Percentiles rank a stretch among this genome's conserved stretches.
Evolutionary conservation across 2,797 vertebrate species (phyloP).

Genomic region (Antennarius maculatus): DNA sequence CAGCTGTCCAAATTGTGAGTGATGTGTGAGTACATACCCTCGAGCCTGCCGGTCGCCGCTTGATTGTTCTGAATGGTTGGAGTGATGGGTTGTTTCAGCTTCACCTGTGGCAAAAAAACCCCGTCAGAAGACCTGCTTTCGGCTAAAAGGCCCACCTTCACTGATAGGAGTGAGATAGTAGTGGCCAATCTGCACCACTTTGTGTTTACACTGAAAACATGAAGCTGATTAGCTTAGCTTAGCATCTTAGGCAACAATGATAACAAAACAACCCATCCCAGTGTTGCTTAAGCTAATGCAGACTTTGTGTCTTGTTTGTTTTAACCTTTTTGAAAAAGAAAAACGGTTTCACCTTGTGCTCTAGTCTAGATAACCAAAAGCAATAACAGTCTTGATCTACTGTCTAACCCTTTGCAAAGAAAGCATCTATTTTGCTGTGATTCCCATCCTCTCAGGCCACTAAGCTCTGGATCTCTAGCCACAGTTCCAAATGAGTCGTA

Average conservation of each 20-base stretch:
- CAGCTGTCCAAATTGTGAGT: too few relatives aligned
- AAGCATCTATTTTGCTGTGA: not conserved
- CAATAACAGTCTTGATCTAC: too few relatives aligned
- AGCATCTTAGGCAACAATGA: not conserved
- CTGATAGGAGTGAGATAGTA: not conserved
- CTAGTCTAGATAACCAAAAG: not conserved
- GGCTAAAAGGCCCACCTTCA: not conserved
- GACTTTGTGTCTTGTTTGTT: not conserved
- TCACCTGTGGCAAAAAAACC: constrained; percentile 66
- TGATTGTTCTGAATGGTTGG: constrained; percentile 68
- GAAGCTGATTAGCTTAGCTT: constrained; percentile 4
- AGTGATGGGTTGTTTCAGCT: constrained; percentile 81
- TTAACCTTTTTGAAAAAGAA: not conserved
- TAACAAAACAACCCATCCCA: not conserved
- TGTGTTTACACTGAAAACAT: not conserved
- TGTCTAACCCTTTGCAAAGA: not conserved
- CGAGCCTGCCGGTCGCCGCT: constrained; percentile 19
- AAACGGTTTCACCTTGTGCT: not conserved
- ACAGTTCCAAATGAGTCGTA: constrained; percentile 65
- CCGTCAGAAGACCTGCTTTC: not conserved
- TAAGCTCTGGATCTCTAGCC: constrained; percentile 47
- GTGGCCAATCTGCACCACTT: too few relatives aligned
- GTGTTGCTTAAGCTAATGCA: not conserved
- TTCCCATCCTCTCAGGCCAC: constrained; percentile 51
- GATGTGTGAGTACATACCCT: constrained; percentile 52